phyloP scores from a whole-genome alignment of 2,797 vertebrate genomes.

The Enteromius mattozi region DNA sequence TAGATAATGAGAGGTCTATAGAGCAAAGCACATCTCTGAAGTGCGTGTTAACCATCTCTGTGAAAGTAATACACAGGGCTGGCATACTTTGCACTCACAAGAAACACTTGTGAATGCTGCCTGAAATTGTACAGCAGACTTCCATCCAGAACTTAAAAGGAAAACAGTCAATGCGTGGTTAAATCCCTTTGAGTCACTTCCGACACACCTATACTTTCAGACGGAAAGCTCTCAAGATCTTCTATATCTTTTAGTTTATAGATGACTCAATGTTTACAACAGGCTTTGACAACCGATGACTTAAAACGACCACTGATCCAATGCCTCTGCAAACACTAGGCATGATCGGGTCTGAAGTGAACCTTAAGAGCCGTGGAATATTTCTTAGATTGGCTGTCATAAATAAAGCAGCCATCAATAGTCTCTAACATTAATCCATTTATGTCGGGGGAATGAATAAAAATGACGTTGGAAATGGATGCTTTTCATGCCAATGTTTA shows the following conservation, averaged over 20 bases:
- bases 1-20: conserved; percentile 33
- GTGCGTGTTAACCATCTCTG: conserved; percentile 14
- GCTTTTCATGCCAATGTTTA: conserved; percentile 21
- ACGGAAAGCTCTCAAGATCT: conserved; percentile 25
- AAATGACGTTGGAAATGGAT: conserved; percentile 18
- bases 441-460: conserved; percentile 30
- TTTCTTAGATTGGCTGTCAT: conserved; percentile 26
- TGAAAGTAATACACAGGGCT: conserved; percentile 8
- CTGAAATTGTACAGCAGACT: background rate
- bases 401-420: conserved; percentile 13
- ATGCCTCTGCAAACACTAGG: conserved; percentile 30
- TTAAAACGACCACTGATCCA: conserved; percentile 14
- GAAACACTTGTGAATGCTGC: background rate
- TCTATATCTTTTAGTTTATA: conserved; percentile 21
- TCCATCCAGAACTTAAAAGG: background rate
- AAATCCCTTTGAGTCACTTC: conserved; percentile 34
- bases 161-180: background rate
- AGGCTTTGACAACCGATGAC: conserved; percentile 23
- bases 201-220: conserved; percentile 39
- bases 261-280: conserved; percentile 39
- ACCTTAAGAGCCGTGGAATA: conserved; percentile 15
- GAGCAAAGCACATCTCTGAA: conserved; percentile 28
- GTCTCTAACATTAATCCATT: conserved; percentile 4
- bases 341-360: conserved; percentile 12
- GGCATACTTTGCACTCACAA: conserved; percentile 6